These are phyloP conservation scores for human DNA, from an alignment of 2,113 vertebrate species.

Conservation along the genomic window DNA sequence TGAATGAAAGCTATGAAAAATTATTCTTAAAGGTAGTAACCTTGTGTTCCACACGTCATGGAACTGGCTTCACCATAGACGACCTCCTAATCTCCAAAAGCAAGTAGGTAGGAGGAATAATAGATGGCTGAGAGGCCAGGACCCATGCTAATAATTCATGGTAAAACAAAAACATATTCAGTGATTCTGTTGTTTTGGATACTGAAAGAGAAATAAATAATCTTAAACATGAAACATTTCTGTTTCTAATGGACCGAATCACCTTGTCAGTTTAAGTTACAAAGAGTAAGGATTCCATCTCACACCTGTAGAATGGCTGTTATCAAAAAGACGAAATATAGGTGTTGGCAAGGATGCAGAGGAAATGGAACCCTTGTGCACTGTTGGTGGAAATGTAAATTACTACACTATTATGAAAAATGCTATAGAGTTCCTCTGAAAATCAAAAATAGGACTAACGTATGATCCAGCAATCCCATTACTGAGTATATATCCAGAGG, in stretches of 20 bases:
- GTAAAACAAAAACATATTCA: background rate
- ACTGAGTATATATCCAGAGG: background rate
- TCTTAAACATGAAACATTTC: slow-evolving; percentile 1
- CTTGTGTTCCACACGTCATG: too few species aligned
- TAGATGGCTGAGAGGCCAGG: too few species aligned
- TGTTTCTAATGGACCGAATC: background rate
- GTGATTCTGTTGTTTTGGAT: background rate
- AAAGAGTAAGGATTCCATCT: background rate
- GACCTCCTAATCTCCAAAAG: background rate
- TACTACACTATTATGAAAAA: background rate
- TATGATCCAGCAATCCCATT: background rate
- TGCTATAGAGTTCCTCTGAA: background rate
- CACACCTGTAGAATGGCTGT: background rate
- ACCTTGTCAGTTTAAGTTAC: background rate
- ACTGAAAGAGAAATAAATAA: background rate
- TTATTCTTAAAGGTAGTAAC: background rate
- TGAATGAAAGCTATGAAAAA: background rate
- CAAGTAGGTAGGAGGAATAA: background rate
- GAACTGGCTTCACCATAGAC: background rate
- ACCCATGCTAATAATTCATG: background rate
- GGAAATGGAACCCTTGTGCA: background rate
- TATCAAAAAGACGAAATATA: background rate
- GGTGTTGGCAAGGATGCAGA: background rate
- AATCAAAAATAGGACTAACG: background rate
- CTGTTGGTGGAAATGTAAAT: background rate